Percentiles rank a stretch among this genome's conserved stretches.
phyloP scores from a whole-genome alignment of 1,140 invertebrate species.

The Leucophenga varia region DNA sequence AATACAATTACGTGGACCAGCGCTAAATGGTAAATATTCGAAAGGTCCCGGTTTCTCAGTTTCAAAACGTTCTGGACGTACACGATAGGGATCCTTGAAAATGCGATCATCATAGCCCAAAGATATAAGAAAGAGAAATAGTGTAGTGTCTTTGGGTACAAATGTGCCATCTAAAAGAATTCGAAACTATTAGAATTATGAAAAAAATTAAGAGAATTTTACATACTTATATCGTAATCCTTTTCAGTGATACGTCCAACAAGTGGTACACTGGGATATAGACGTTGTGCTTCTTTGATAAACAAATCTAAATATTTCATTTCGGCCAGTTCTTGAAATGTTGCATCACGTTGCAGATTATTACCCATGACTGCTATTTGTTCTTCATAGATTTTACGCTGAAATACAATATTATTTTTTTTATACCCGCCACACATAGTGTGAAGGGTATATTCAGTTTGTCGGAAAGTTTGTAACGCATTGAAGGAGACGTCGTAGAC shows the following conservation, averaged over 20 bases:
- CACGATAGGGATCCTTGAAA: constrained; percentile 71
- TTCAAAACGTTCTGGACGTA: constrained; percentile 74
- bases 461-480: too few relatives aligned
- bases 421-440: too few relatives aligned
- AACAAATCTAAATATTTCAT: constrained; percentile 66
- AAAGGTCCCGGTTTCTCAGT: constrained; percentile 51
- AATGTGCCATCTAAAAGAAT: constrained; percentile 14
- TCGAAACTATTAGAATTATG: background rate
- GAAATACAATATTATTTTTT: too few relatives aligned
- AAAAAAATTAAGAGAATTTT: background rate
- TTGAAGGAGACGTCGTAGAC: too few relatives aligned
- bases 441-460: too few relatives aligned
- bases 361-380: constrained; percentile 54
- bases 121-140: constrained; percentile 9
- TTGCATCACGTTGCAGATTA: constrained; percentile 51
- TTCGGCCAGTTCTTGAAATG: constrained; percentile 60
- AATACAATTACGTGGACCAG: constrained; percentile 24
- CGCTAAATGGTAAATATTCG: constrained; percentile 62
- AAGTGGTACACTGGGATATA: constrained; percentile 68
- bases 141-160: constrained; percentile 3
- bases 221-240: constrained; percentile 14
- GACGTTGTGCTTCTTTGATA: constrained; percentile 63
- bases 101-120: constrained; percentile 29
- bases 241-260: constrained; percentile 57
- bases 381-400: constrained; percentile 58